These are phyloP conservation scores for Nezara viridula DNA, from an alignment of 2,888 invertebrate species.

Conservation along the genomic window DNA sequence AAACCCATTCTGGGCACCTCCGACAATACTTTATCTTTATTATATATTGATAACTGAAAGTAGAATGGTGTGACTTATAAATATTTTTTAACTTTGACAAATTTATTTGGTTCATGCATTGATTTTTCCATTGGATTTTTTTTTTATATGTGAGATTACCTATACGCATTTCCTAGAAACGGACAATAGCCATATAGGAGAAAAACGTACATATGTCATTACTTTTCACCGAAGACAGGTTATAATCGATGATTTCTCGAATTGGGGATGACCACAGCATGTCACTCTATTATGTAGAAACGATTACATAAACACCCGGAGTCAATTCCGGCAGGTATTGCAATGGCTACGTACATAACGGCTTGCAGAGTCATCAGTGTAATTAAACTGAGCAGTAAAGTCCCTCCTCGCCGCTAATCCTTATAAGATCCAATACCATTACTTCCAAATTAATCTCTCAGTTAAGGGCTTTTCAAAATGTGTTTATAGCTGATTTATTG, in stretches of 20 bases:
- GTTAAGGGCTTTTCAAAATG: not conserved
- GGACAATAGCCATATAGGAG: not conserved
- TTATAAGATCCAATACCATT: constrained; percentile 7
- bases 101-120: too few relatives aligned
- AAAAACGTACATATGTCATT: not conserved
- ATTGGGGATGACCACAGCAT: not conserved
- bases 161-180: not conserved
- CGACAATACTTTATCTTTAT: too few relatives aligned
- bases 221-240: not conserved
- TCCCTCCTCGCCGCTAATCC: constrained; percentile 14
- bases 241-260: not conserved
- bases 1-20: too few relatives aligned
- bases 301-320: not conserved
- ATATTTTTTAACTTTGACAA: too few relatives aligned
- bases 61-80: too few relatives aligned
- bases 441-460: not conserved
- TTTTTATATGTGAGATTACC: not conserved
- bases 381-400: constrained; percentile 13
- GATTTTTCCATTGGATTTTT: not conserved
- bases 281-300: not conserved
- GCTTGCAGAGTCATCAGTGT: not conserved
- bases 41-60: too few relatives aligned
- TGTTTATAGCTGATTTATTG: not conserved
- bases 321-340: not conserved
- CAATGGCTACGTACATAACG: not conserved